Evolutionary conservation across 2,888 invertebrate species (phyloP), one percentile per base, ranked within the genome.

Genomic region (Drosophila paranaensis): DNA sequence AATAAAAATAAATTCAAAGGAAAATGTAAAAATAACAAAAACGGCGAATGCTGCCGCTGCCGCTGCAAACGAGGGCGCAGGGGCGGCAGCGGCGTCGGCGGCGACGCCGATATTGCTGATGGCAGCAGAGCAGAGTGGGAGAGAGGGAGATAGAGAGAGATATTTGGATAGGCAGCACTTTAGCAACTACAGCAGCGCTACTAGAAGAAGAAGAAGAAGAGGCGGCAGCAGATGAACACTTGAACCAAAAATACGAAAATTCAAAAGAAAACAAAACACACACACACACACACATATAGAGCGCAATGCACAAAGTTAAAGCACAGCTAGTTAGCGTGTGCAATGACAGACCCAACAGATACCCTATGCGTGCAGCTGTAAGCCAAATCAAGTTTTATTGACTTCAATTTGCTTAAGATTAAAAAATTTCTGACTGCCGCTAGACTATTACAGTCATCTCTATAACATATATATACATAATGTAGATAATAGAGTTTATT

Each of bases 1-100:
- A 53, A 65, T 66, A 66, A 84, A 86, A 89, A 86, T 86, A 86
- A 89, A 86, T 88, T 89, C 85, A 89, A 88, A 89, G 82, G 80
- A 89, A 81, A 81, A 79, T 73, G 74, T 79, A 81, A 86, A 81
- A 89, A 88, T 87, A 79, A 82, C 79, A 76, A 82, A 82, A 88
- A 86, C 83, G 68, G 84, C 81, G 74, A 84, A 50, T 70, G 69
- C 60, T 62, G 63, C 76, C 48, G 67, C 66, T 57, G 81, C 45
- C 67, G 71, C 33, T 33, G 33, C 58, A 58, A 46, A 20, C 42
- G 42, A 50, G 25, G 33, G 43, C 27, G 25, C 30, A 45, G 37
- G 37, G 33, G 27, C 46, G 42, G 20, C 11, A 6, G 27, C 46
- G 42, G 37, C 4, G 13, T 3, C 13, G 20, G 56, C 46, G 42